A percentile compares a stretch with the other conserved stretches of the same genome.
These are phyloP conservation scores for Prinia subflava DNA, from an alignment of 2,113 vertebrate genomes.

Conservation along the genomic window DNA sequence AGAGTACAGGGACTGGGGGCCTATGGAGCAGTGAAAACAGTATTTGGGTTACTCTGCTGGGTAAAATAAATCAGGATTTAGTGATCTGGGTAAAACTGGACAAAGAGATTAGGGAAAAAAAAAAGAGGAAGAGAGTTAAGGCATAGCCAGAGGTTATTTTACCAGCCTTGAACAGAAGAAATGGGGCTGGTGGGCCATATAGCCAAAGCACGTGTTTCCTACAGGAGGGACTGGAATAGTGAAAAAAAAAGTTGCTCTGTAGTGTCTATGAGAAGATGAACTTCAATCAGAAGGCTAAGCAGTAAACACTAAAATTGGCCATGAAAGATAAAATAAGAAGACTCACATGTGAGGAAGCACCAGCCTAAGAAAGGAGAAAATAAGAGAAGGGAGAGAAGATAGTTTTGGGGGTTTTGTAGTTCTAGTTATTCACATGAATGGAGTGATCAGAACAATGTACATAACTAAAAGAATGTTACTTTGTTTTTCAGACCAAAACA, in stretches of 20 bases:
- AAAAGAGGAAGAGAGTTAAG: background rate
- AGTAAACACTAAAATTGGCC: background rate
- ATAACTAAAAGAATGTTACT: background rate
- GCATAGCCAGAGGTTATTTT: background rate
- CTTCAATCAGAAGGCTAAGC: background rate
- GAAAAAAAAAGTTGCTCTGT: background rate
- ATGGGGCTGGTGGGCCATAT: background rate
- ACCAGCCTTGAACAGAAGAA: background rate
- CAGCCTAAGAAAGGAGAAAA: background rate
- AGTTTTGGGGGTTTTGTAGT: background rate
- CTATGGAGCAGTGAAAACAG: background rate
- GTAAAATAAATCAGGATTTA: background rate
- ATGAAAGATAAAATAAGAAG: background rate
- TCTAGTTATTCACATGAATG: background rate
- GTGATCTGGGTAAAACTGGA: background rate
- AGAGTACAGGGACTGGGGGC: background rate
- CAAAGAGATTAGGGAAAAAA: background rate
- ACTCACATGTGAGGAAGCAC: background rate
- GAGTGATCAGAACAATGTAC: background rate
- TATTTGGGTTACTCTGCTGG: background rate
- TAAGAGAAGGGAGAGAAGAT: background rate
- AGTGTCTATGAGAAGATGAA: background rate
- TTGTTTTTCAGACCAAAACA: background rate
- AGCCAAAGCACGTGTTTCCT: background rate
- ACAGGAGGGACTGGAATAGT: background rate